Conservation (phyloP, 2,888 invertebrate species). For the Poecilobothrus nobilitatus region DNA sequence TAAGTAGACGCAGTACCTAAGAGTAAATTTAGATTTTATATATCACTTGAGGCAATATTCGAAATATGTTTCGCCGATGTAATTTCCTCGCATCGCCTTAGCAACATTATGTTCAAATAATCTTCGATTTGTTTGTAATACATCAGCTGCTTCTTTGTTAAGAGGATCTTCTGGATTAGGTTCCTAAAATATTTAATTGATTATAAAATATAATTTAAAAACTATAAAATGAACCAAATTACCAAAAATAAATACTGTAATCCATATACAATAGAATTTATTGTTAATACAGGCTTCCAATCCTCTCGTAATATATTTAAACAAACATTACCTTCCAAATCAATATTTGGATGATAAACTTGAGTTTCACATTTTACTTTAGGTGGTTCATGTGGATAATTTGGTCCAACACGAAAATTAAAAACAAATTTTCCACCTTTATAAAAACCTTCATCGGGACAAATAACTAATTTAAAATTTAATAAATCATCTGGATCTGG, state of each 20-base stretch:
- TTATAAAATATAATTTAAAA: neutral
- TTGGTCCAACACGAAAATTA: constrained; percentile 85
- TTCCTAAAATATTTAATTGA: constrained; percentile 69
- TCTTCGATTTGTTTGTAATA: constrained; percentile 86
- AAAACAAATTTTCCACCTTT: constrained; percentile 89
- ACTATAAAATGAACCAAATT: constrained; percentile 21
- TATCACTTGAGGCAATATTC: constrained; percentile 92
- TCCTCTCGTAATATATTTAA: constrained; percentile 95
- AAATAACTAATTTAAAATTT: constrained; percentile 90
- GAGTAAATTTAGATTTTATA: constrained; percentile 43
- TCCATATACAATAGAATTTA: constrained; percentile 96
- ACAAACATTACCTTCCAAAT: constrained; percentile 95
- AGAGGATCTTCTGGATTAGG: constrained; percentile 98
- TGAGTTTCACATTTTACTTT: constrained; percentile 98
- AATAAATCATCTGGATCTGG: constrained; percentile 94
- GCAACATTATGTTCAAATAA: constrained; percentile 94
- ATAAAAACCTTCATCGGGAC: constrained; percentile 96
- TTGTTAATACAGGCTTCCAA: constrained; percentile 97
- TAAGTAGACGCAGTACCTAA: constrained; percentile 41
- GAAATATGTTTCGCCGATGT: constrained; percentile 88
- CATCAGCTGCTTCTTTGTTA: constrained; percentile 97
- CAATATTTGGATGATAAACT: constrained; percentile 97
- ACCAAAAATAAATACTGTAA: constrained; percentile 94
- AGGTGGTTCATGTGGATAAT: constrained; percentile 96
- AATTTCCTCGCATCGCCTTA: constrained; percentile 93